Evolutionary conservation across 2,888 invertebrate species (phyloP).

Genomic region (Brachyptera putata): DNA sequence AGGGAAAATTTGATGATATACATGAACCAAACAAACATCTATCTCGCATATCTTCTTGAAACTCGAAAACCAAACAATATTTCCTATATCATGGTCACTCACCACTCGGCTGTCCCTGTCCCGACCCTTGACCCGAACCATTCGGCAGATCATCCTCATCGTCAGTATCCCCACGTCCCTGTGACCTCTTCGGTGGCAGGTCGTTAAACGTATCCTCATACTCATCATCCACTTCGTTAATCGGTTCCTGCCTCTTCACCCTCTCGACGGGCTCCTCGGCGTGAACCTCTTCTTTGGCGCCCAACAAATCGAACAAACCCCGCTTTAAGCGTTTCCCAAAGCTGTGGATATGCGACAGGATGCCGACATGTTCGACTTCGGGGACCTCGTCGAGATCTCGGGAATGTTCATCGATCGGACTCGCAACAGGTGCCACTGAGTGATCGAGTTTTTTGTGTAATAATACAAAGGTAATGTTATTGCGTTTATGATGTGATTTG

Average conservation of each 20-base stretch:
- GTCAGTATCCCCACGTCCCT: not conserved
- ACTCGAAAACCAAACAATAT: too few relatives aligned
- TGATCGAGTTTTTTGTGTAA: not conserved
- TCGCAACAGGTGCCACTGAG: constrained; percentile 23
- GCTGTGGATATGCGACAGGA: not conserved
- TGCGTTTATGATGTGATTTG: not conserved
- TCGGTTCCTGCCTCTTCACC: constrained; percentile 1
- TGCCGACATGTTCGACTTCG: not conserved
- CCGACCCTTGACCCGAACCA: not conserved
- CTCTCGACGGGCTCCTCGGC: not conserved
- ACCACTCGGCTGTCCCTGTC: not conserved
- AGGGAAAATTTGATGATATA: too few relatives aligned
- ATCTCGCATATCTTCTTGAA: too few relatives aligned
- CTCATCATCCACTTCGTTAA: not conserved
- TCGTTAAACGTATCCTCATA: not conserved
- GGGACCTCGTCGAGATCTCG: too few relatives aligned
- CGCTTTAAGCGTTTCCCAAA: not conserved
- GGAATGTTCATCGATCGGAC: constrained; percentile 19
- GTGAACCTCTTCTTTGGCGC: not conserved
- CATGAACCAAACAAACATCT: too few relatives aligned
- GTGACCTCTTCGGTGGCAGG: too few relatives aligned
- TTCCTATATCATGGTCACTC: too few relatives aligned
- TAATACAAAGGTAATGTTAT: not conserved
- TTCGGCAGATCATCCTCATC: constrained; percentile 14
- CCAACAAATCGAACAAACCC: not conserved